Percentiles rank a stretch among this genome's conserved stretches.
Evolutionary conservation across 2,888 invertebrate genomes (phyloP).

Genomic region (Tenthredo livida): DNA sequence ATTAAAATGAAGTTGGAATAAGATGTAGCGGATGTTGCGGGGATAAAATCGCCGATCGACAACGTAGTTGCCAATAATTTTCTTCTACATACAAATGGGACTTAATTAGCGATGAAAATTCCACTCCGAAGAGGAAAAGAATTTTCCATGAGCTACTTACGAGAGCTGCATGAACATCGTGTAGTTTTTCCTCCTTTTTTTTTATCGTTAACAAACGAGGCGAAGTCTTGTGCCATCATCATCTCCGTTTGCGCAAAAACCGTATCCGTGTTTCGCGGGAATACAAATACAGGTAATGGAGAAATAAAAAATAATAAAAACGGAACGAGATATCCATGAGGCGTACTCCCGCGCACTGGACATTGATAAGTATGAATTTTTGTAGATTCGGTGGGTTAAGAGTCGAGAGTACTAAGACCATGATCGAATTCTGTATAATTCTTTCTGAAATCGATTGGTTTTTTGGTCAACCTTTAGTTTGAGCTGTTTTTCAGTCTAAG

Average conservation of each 20-base stretch:
- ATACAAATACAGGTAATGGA: conserved; percentile 1
- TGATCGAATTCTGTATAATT: neutral
- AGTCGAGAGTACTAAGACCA: neutral
- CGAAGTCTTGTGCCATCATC: conserved; percentile 1
- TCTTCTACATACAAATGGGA: neutral
- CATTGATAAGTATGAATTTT: neutral
- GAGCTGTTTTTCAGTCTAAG: neutral
- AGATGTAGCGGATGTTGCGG: neutral
- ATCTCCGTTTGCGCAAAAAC: conserved; percentile 36
- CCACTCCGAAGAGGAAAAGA: neutral
- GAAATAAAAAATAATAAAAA: neutral
- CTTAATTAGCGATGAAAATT: neutral
- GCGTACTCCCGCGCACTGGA: neutral
- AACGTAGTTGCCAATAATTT: neutral
- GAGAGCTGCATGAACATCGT: neutral
- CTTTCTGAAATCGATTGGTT: neutral
- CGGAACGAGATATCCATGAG: neutral
- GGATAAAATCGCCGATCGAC: neutral
- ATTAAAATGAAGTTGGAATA: neutral
- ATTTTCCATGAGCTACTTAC: neutral
- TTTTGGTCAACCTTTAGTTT: neutral
- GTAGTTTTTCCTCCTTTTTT: no score
- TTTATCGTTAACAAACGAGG: conserved; percentile 33
- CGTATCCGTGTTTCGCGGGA: conserved; percentile 41
- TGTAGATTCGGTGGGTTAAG: neutral